phyloP scores from a whole-genome alignment of 2,888 invertebrate species.

The Metalampra italica region DNA sequence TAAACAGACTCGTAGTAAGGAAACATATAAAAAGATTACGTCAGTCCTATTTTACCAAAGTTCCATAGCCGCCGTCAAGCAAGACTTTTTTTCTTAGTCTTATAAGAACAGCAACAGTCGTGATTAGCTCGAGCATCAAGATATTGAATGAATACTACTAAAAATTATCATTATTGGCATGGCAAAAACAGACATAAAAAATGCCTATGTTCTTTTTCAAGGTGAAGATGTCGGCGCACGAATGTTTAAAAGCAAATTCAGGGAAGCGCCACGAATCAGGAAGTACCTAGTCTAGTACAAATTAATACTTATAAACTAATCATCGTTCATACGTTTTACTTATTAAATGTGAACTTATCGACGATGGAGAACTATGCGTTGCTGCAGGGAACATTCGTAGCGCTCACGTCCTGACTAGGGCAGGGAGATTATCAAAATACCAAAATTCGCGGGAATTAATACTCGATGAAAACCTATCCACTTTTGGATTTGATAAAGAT shows the following conservation, averaged over 20 bases:
- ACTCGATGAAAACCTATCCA: no score
- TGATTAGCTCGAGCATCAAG: slow-evolving; percentile 61
- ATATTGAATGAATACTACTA: slow-evolving; percentile 66
- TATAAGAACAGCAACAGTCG: slow-evolving; percentile 54
- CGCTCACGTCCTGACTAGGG: no score
- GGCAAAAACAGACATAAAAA: slow-evolving; percentile 64
- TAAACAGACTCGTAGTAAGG: slow-evolving; percentile 42
- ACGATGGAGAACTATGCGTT: background rate
- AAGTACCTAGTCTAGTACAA: slow-evolving; percentile 47
- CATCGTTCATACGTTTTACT: slow-evolving; percentile 26
- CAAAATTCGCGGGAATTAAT: no score
- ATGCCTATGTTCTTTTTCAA: slow-evolving; percentile 61
- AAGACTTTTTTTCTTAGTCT: slow-evolving; percentile 37
- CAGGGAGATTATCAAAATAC: no score
- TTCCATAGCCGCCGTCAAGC: slow-evolving; percentile 45
- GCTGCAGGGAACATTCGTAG: background rate
- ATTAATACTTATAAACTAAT: slow-evolving; percentile 49
- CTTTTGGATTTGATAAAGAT: no score
- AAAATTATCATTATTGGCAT: slow-evolving; percentile 64
- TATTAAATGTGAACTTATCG: background rate
- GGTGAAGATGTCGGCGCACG: slow-evolving; percentile 67
- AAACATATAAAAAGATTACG: slow-evolving; percentile 46
- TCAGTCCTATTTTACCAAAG: slow-evolving; percentile 51
- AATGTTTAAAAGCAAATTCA: slow-evolving; percentile 58
- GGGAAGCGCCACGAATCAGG: slow-evolving; percentile 65